Percentiles rank a stretch among this genome's conserved stretches.
Conservation (phyloP, 2,888 invertebrate species). For the Drosophila neonasuta region DNA sequence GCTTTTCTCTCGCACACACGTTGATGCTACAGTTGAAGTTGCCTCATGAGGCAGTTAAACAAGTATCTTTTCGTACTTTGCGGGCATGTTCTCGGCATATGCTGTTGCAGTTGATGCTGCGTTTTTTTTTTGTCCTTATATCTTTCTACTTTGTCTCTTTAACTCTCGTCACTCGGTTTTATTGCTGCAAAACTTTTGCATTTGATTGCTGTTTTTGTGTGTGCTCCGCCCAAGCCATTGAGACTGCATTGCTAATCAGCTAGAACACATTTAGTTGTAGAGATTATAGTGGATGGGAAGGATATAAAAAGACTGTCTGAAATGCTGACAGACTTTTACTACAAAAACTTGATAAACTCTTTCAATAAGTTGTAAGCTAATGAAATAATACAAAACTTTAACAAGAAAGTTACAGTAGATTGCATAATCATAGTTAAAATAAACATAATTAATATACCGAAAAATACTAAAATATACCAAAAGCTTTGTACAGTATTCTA, state of each 20-base stretch:
- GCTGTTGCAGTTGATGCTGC: conserved; percentile 15
- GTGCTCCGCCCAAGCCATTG: background rate
- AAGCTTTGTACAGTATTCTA: too few relatives aligned
- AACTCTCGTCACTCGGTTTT: background rate
- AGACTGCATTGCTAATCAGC: conserved; percentile 2
- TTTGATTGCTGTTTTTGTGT: background rate
- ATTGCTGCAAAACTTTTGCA: conserved; percentile 4
- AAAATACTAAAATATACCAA: too few relatives aligned
- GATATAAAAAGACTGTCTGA: too few relatives aligned
- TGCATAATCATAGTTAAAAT: too few relatives aligned
- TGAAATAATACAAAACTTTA: too few relatives aligned
- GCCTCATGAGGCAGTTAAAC: conserved; percentile 1
- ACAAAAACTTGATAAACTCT: too few relatives aligned
- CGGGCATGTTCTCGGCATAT: conserved; percentile 43
- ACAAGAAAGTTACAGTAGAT: too few relatives aligned
- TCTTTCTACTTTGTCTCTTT: conserved; percentile 5
- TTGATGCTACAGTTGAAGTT: background rate
- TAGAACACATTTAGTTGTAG: background rate
- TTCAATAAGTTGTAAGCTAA: too few relatives aligned
- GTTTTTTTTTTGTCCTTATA: conserved; percentile 35
- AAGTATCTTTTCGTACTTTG: background rate
- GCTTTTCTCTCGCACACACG: conserved; percentile 1
- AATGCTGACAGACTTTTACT: too few relatives aligned
- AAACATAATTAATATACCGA: too few relatives aligned
- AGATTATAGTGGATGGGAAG: background rate